Conservation (phyloP, 2,797 vertebrate species). For the Micropoecilia bifurca region DNA sequence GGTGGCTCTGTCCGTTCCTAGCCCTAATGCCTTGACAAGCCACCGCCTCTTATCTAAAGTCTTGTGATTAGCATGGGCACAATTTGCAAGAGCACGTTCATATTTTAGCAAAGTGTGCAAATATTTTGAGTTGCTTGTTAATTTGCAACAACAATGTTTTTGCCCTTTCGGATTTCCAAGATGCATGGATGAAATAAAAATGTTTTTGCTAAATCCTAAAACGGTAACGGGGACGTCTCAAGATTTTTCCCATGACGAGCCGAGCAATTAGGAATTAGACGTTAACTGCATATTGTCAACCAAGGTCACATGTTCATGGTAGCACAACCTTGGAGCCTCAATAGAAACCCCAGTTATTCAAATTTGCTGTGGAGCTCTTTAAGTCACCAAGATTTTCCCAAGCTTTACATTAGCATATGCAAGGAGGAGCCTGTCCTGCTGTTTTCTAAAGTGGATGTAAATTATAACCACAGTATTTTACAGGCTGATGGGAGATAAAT, state of each 20-base stretch:
- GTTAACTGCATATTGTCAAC: constrained; percentile 67
- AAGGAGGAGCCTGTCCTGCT: constrained; percentile 74
- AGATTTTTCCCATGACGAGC: constrained; percentile 34
- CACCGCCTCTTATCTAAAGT: constrained; percentile 46
- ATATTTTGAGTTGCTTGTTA: no score
- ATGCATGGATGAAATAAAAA: background rate
- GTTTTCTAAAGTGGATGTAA: constrained; percentile 85
- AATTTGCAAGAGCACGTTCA: constrained; percentile 41
- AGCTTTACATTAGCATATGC: constrained; percentile 80
- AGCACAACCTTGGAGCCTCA: constrained; percentile 71
- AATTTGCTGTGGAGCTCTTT: constrained; percentile 71
- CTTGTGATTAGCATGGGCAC: constrained; percentile 39
- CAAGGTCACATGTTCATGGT: constrained; percentile 75
- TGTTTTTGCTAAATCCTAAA: constrained; percentile 10
- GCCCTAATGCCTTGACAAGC: constrained; percentile 69
- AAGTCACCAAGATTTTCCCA: constrained; percentile 74
- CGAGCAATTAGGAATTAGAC: constrained; percentile 60
- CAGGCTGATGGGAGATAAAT: constrained; percentile 83
- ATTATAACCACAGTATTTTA: constrained; percentile 84
- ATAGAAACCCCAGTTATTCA: constrained; percentile 76
- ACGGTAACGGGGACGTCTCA: constrained; percentile 33
- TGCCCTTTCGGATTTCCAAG: background rate
- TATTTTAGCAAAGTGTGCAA: constrained; percentile 23
- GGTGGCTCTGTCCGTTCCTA: constrained; percentile 76
- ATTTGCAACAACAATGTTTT: no score